phyloP scores from a whole-genome alignment of 2,888 invertebrate species.

The Peribatodes rhomboidaria region DNA sequence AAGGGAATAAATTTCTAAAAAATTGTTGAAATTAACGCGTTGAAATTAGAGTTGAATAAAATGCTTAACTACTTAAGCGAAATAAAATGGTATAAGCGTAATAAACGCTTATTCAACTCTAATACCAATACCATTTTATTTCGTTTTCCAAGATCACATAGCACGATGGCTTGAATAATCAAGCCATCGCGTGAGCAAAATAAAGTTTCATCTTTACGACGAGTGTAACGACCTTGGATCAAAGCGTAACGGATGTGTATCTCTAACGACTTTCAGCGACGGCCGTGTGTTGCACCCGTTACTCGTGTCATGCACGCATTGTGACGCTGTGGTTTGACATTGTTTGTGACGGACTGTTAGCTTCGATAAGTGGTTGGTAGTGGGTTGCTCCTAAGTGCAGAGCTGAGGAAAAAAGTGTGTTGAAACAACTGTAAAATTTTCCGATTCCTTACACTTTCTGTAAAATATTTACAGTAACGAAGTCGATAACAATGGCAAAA shows the following conservation, averaged over 20 bases:
- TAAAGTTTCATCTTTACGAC: slow-evolving; percentile 45
- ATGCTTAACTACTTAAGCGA: too few relatives aligned
- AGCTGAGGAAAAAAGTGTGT: background rate
- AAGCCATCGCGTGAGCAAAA: slow-evolving; percentile 36
- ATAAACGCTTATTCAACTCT: too few relatives aligned
- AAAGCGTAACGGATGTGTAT: slow-evolving; percentile 62
- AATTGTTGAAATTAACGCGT: too few relatives aligned
- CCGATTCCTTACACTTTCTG: background rate
- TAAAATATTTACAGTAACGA: background rate
- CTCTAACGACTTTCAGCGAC: slow-evolving; percentile 48
- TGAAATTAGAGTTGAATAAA: too few relatives aligned
- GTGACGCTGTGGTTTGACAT: slow-evolving; percentile 13
- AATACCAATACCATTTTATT: too few relatives aligned
- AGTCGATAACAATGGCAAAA: background rate
- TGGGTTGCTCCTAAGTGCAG: background rate
- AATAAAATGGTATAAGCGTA: too few relatives aligned
- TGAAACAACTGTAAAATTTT: slow-evolving; percentile 7
- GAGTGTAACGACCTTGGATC: slow-evolving; percentile 62
- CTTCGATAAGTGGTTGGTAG: slow-evolving; percentile 8
- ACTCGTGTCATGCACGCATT: slow-evolving; percentile 23
- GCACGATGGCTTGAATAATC: too few relatives aligned
- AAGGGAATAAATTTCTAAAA: too few relatives aligned
- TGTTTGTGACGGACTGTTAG: slow-evolving; percentile 13
- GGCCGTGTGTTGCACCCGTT: slow-evolving; percentile 25
- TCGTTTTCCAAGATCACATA: background rate